Base-by-base conservation (phyloP, 1,140 invertebrate genomes). In the Brachionus koreanus region DNA sequence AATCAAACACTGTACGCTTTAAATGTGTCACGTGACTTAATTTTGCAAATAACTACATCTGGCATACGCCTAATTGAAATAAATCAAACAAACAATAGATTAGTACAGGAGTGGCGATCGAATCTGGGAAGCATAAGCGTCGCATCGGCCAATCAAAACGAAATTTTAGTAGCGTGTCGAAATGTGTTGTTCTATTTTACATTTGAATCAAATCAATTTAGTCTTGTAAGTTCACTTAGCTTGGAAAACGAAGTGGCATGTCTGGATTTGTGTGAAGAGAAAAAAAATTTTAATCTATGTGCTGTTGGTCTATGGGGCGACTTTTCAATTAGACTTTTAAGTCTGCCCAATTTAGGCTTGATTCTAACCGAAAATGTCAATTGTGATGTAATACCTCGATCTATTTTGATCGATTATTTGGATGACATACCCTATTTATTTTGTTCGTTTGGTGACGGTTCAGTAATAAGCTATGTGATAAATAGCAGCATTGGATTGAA, bases 291-390 rank as follows among this genome's bases (percentile, higher is more conserved):
- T 0, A 91, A 92, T 43, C 89, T 97, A 12, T 93, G 95, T 43
- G 95, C 94, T 19, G 94, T 98, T 43, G 97, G 97, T 0, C 90
- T 98, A 19, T 99, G 97, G 97, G 97, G 95, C 9, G 96, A 98
- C 85, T 97, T 98, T 84, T 97, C 95, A 0, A 94, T 95, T 25
- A 89, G 94, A 19, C 91, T 98, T 46, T 89, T 97, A 10, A 90
- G 91, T 4, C 85, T 98, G 65, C 95, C 95, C 0, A 89, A 91
- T 57, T 90, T 98, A 19, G 91, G 92, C 83, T 92, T 93, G 85
- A 90, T 93, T 82, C 84, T 82, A 69, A 83, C 65, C 37, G 89
- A 12, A 87, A 88, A 85, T 94, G 93, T 82, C 95, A 98, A 89
- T 92, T 93, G 86, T 88, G 63, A 43, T 25, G 82, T 46, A 3